A percentile compares a stretch with the other conserved stretches of the same genome.
These are phyloP conservation scores for Chaetops frenatus DNA, from an alignment of 2,113 vertebrate species.

Conservation along the genomic window DNA sequence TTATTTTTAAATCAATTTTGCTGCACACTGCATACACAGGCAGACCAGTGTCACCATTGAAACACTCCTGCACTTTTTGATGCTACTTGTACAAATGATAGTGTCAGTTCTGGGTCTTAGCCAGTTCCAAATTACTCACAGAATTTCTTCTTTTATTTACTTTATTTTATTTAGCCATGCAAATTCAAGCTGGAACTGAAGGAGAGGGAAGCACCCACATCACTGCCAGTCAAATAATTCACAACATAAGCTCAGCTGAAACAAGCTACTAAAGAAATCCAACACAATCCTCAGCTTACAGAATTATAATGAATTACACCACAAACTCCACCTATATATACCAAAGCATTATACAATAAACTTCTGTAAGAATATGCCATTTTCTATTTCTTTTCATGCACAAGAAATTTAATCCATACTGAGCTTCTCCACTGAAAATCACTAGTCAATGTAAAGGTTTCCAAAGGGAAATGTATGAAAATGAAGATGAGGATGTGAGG, in stretches of 20 bases:
- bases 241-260: background rate
- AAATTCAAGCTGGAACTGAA: background rate
- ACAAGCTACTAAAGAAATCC: background rate
- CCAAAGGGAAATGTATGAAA: background rate
- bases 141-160: no score
- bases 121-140: background rate
- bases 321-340: background rate
- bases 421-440: background rate
- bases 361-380: background rate
- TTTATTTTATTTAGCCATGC: no score
- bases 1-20: background rate
- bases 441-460: background rate
- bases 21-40: background rate
- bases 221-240: background rate
- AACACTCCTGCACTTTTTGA: background rate
- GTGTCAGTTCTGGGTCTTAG: background rate
- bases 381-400: background rate
- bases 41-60: background rate
- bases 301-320: background rate
- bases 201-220: background rate
- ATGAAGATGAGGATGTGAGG: background rate
- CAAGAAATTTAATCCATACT: background rate
- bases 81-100: background rate
- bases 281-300: background rate
- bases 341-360: background rate